Conservation (phyloP, 2,888 invertebrate species). For the Erebia ligea region DNA sequence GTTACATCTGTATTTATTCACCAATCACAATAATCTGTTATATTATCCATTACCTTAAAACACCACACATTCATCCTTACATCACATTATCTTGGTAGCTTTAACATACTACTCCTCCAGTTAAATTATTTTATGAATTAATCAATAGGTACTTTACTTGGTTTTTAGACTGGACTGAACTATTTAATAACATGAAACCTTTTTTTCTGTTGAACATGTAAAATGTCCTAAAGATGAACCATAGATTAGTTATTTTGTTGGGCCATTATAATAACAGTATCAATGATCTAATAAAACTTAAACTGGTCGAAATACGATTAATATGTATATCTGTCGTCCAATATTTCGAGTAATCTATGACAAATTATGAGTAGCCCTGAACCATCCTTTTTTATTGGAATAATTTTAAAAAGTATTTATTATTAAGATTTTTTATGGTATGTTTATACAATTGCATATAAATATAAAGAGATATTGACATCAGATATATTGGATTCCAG, state of each 20-base stretch:
- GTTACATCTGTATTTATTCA: constrained; percentile 9
- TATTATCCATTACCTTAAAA: not conserved
- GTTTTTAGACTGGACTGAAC: not conserved
- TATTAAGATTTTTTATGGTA: not conserved
- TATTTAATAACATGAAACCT: not conserved
- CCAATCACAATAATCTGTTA: not conserved
- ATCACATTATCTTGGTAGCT: not conserved
- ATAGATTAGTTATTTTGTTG: not conserved
- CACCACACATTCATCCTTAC: not conserved
- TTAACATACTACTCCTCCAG: not conserved
- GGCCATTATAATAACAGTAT: not conserved
- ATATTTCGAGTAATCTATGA: not conserved
- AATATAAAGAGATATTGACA: not conserved
- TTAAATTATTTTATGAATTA: not conserved
- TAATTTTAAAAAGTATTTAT: not conserved
- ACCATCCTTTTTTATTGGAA: not conserved
- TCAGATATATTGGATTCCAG: constrained; percentile 3
- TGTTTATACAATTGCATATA: not conserved
- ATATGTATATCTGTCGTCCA: not conserved
- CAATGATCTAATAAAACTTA: constrained; percentile 3
- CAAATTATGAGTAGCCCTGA: not conserved
- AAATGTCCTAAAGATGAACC: not conserved
- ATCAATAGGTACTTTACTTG: not conserved
- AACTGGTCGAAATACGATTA: not conserved
- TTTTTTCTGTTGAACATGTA: not conserved